A percentile compares a stretch with the other conserved stretches of the same genome.
Evolutionary conservation across 2,888 invertebrate species (phyloP).

Genomic region (Limnephilus marmoratus): DNA sequence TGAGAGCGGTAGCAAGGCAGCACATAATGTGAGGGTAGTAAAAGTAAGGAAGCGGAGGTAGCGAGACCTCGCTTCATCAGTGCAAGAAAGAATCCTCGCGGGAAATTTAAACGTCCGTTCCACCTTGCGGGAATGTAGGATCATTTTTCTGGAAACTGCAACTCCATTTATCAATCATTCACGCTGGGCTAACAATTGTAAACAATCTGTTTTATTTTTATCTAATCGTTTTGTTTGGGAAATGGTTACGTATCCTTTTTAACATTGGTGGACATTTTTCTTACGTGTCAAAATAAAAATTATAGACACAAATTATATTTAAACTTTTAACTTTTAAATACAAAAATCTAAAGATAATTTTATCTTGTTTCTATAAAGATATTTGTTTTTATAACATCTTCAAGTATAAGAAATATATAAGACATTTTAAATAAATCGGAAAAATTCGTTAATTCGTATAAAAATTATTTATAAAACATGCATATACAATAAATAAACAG

Average conservation of each 20-base stretch:
- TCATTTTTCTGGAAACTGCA: constrained; percentile 6
- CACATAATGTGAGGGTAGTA: neutral
- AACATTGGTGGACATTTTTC: neutral
- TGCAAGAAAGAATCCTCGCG: constrained; percentile 50
- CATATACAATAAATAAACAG: no score
- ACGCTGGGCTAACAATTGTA: constrained; percentile 23
- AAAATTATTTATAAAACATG: no score
- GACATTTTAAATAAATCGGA: no score
- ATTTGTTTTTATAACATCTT: no score
- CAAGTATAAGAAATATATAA: no score
- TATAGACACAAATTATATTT: no score
- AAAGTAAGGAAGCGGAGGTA: constrained; percentile 4
- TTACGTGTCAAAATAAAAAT: neutral
- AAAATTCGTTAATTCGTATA: no score
- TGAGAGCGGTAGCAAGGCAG: neutral
- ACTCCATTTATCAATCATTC: constrained; percentile 60
- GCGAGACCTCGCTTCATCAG: constrained; percentile 51
- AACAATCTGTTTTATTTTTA: neutral
- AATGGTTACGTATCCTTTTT: neutral
- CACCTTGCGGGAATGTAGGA: constrained; percentile 52
- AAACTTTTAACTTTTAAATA: no score
- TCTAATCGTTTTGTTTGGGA: neutral
- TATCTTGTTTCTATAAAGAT: no score
- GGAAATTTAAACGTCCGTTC: constrained; percentile 56
- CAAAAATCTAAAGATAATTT: no score